These are phyloP conservation scores for Romanogobio albipinnatus DNA, from an alignment of 2,113 vertebrate genomes.

Conservation along the genomic window DNA sequence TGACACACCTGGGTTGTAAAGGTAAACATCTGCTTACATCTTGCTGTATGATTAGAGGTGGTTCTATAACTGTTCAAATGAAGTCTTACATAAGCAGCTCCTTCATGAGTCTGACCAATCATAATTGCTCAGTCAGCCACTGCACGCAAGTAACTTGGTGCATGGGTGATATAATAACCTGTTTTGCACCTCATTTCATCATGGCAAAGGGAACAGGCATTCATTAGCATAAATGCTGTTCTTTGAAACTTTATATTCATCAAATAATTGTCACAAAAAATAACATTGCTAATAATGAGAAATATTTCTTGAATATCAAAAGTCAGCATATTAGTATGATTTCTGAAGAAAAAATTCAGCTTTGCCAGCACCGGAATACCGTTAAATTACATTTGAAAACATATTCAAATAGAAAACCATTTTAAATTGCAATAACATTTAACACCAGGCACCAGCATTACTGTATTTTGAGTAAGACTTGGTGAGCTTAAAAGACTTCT, in stretches of 20 bases:
- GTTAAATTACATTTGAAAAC: too few relatives aligned
- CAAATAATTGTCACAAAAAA: not conserved
- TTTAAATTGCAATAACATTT: not conserved
- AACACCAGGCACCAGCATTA: not conserved
- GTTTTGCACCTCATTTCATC: slow-evolving; percentile 10
- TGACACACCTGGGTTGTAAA: slow-evolving; percentile 38
- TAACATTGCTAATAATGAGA: not conserved
- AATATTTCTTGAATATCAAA: not conserved
- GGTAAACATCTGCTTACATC: slow-evolving; percentile 15
- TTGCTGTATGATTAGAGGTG: not conserved
- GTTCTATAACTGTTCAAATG: slow-evolving; percentile 47
- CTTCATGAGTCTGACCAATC: not conserved
- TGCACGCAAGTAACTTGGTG: slow-evolving; percentile 25
- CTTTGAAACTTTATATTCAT: not conserved
- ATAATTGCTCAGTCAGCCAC: slow-evolving; percentile 33
- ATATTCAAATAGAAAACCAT: not conserved
- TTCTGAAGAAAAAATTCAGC: not conserved
- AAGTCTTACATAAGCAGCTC: slow-evolving; percentile 39
- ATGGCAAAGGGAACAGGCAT: not conserved
- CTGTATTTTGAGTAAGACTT: not conserved
- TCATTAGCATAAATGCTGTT: not conserved
- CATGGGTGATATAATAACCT: slow-evolving; percentile 43
- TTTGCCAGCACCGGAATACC: too few relatives aligned
- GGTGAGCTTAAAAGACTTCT: not conserved
- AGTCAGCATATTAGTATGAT: not conserved